A percentile compares a stretch with the other conserved stretches of the same genome.
phyloP scores from a whole-genome alignment of 1,140 invertebrate species.

The Aleiodes sp. region DNA sequence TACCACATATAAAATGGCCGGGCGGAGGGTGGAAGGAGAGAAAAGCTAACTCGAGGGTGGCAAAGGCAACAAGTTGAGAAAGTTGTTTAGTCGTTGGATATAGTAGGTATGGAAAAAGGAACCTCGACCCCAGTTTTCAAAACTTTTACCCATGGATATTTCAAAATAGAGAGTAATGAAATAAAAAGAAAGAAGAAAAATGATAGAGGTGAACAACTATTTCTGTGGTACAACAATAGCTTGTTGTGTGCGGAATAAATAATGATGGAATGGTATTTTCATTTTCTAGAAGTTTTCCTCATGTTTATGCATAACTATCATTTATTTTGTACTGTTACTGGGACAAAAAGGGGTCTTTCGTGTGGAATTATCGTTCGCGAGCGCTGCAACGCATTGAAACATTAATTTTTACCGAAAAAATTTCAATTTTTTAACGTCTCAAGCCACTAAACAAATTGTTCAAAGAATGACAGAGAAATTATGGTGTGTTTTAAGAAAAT shows the following conservation, averaged over 20 bases:
- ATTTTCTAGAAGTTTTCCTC: too few relatives aligned
- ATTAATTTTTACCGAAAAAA: too few relatives aligned
- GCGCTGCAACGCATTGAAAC: too few relatives aligned
- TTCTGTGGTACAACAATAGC: conserved; percentile 15
- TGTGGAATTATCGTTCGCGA: too few relatives aligned
- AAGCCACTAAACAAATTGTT: too few relatives aligned
- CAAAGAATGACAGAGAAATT: too few relatives aligned
- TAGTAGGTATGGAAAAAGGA: neutral
- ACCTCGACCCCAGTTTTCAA: neutral
- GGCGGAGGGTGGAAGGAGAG: neutral
- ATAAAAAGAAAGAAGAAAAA: conserved; percentile 49
- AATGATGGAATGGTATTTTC: neutral
- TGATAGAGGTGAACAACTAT: conserved; percentile 38
- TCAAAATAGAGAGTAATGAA: too few relatives aligned
- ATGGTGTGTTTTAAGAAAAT: too few relatives aligned
- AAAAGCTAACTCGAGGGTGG: conserved; percentile 6
- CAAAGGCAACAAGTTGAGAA: conserved; percentile 57
- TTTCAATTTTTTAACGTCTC: too few relatives aligned
- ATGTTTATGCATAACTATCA: neutral
- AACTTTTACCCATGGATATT: conserved; percentile 44
- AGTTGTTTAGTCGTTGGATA: conserved; percentile 42
- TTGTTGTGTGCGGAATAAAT: conserved; percentile 16
- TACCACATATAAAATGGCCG: neutral
- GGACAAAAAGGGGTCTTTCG: too few relatives aligned
- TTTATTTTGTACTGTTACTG: neutral